Base-by-base conservation (phyloP, 1,140 invertebrate species). In the Asobara japonica region DNA sequence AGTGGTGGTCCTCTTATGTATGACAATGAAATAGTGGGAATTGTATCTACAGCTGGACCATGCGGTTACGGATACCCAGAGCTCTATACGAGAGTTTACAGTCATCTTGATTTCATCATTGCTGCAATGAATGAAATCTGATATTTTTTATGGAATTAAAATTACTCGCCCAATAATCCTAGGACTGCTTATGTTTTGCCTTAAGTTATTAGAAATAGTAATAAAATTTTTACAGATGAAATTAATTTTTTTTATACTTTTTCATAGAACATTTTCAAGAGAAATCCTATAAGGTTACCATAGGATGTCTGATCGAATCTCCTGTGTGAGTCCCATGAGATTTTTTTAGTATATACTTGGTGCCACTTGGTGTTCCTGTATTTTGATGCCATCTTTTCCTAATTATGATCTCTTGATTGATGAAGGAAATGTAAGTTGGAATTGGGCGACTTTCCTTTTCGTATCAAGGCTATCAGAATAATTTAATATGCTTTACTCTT, bases 21-120 rank as follows among this genome's bases (percentile, higher is more conserved):
- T 2, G 30, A 68, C 33, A 72, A 71, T 30, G 68, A 82, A 30
- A 68, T 89, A 6, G 78, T 79, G 6, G 89, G 91, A 3, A 81
- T 92, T 3, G 89, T 90, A 0, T 91, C 90, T 1, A 92, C 90
- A 90, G 91, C 91, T 2, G 84, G 89, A 16, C 90, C 89, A 0
- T 93, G 92, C 69, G 91, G 88, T 2, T 85, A 84, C 48, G 89
- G 88, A 10, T 82, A 88, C 65, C 91, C 91, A 2, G 92, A 92
- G 33, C 89, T 92, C 4, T 93, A 92, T 76, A 91, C 91, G 0
- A 90, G 90, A 74, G 89, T 92, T n/a, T 78, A 82, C 0, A 77
- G 80, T 41, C 88, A 86, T 72, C 67, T 76, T 4, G 65, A 81
- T 65, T 90, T 74, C 71, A 72, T 77, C 25, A 29, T 16, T 20